Evolutionary conservation across 1,140 invertebrate genomes (phyloP).

Genomic region (Phenacoccus solenopsis): DNA sequence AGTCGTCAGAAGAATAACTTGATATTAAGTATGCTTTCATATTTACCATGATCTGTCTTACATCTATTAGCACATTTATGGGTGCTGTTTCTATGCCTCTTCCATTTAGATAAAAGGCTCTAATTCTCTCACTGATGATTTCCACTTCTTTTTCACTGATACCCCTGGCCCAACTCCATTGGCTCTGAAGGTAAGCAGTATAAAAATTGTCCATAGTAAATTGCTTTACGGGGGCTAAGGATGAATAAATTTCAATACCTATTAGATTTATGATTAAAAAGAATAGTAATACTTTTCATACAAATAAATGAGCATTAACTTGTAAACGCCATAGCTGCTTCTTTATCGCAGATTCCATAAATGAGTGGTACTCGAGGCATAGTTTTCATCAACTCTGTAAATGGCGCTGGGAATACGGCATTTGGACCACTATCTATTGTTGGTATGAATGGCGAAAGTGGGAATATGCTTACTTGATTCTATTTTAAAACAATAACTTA

Average conservation of each 20-base stretch:
- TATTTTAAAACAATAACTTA: background rate
- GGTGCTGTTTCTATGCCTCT: background rate
- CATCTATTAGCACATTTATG: background rate
- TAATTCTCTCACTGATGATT: too few species aligned
- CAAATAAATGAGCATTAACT: background rate
- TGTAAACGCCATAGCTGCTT: background rate
- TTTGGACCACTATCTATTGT: background rate
- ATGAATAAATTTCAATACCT: too few species aligned
- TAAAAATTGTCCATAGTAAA: background rate
- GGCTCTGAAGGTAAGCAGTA: background rate
- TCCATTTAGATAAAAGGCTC: background rate
- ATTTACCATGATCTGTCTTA: too few species aligned
- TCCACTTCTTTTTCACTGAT: background rate
- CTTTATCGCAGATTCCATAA: background rate
- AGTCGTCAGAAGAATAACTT: background rate
- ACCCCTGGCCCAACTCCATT: background rate
- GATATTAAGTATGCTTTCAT: too few species aligned
- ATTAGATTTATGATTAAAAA: background rate
- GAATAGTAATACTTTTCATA: background rate
- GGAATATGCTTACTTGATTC: background rate
- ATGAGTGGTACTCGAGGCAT: background rate
- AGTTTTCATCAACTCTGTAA: background rate
- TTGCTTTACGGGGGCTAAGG: too few species aligned
- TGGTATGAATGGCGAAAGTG: background rate
- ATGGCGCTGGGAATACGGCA: background rate